Evolutionary conservation across 2,797 vertebrate species (phyloP), one percentile per base, ranked within the genome.

Genomic region (Enteromius treurensis): DNA sequence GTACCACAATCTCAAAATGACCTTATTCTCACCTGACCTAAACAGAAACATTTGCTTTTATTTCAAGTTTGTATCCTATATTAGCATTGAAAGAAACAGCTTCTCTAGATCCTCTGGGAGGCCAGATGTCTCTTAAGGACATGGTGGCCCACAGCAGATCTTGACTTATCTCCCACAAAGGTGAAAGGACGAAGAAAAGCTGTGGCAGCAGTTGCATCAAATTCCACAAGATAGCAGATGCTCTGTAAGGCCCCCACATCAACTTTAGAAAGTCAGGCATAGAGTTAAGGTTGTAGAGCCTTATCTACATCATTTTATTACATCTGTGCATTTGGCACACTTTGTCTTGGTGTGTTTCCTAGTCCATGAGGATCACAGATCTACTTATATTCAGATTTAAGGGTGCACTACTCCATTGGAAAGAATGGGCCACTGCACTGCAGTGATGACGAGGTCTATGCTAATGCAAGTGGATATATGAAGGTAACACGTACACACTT

Each of bases 201-300:
- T 60, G 87, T 37, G 86, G 90, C 89, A 92, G 92, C 91, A 91
- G 87, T 91, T 91, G 89, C 86, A 90, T 93, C 89, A 85, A 89
- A 88, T 84, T 89, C 90, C 85, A 80, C 87, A 87, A 85, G 86
- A 86, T 82, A 84, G 85, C 90, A 90, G 89, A 90, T 87, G 90
- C 81, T 77, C 55, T 5, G 26, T 73, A 73, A 67, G 53, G 70
- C 37, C 69, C 76, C 65, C 62, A 64, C 23, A 78, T 26, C 64
- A 55, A 75, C 68, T 67, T 77, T 64, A 62, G 32, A 82, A 42
- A 51, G 45, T 78, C 45, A 1, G 40, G 53, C 17, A 40, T 14
- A 81, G 29, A 75, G 62, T 76, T 67, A 78, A 21, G 32, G 19
- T 26, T 21, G 26, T 21, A 17, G 26, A 47, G n/a, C 4, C 19